Percentiles rank a stretch among this genome's conserved stretches.
phyloP scores from a whole-genome alignment of 2,888 invertebrate species.

The Corythucha ciliata region DNA sequence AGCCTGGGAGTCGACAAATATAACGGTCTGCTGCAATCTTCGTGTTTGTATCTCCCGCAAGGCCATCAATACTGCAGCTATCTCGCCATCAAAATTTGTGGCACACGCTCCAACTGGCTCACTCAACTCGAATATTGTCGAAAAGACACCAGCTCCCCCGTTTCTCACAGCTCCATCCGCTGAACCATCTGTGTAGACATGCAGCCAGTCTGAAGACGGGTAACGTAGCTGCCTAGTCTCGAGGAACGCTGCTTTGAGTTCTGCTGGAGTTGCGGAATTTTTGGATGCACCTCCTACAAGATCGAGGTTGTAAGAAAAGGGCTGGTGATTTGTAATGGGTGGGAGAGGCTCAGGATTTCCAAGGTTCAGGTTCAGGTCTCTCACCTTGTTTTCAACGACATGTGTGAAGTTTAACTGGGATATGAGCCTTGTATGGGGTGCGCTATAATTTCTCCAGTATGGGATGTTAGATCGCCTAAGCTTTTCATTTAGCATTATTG shows the following conservation, averaged over 20 bases:
- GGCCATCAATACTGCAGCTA: too few species aligned
- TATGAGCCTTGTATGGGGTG: neutral
- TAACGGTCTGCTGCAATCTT: too few species aligned
- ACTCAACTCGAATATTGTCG: neutral
- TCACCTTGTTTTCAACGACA: neutral
- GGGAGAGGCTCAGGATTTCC: neutral
- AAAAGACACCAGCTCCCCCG: neutral
- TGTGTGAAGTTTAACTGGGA: neutral
- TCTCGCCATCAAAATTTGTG: neutral
- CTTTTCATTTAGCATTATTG: constrained; percentile 2
- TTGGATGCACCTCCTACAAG: too few species aligned
- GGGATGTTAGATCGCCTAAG: neutral
- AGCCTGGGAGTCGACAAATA: too few species aligned
- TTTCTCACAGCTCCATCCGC: neutral
- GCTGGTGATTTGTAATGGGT: neutral
- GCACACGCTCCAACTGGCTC: too few species aligned
- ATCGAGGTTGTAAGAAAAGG: neutral
- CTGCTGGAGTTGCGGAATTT: too few species aligned
- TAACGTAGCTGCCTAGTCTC: too few species aligned
- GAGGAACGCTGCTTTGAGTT: too few species aligned
- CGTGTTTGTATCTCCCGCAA: too few species aligned
- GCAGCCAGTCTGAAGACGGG: too few species aligned
- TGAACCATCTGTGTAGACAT: too few species aligned
- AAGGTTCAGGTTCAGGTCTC: neutral
- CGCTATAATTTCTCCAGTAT: neutral